Conservation (phyloP, 2,888 invertebrate genomes). For the Neoascia interrupta region DNA sequence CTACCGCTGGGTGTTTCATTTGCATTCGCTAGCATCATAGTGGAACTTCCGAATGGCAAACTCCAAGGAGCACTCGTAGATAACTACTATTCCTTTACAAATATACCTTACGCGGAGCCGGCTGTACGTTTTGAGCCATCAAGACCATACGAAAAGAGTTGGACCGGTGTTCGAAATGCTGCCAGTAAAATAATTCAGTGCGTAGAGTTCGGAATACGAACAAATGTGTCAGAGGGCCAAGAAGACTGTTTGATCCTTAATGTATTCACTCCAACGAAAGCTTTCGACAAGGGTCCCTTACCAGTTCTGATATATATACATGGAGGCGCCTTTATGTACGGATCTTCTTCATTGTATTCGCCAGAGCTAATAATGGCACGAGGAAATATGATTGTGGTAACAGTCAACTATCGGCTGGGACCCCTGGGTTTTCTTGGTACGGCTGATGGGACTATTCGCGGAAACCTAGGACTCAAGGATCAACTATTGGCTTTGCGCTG, state of each 20-base stretch:
- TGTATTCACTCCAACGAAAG: slow-evolving; percentile 81
- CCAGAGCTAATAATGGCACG: slow-evolving; percentile 83
- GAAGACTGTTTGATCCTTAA: slow-evolving; percentile 85
- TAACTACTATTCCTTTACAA: slow-evolving; percentile 82
- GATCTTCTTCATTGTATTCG: slow-evolving; percentile 81
- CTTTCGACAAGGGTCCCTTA: slow-evolving; percentile 74
- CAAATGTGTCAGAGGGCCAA: slow-evolving; percentile 44
- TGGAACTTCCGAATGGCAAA: slow-evolving; percentile 67
- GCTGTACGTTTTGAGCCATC: slow-evolving; percentile 82
- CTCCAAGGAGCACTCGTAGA: slow-evolving; percentile 53
- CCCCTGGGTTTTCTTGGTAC: slow-evolving; percentile 87
- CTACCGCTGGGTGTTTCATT: too few relatives aligned
- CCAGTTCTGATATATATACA: slow-evolving; percentile 85
- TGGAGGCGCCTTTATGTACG: slow-evolving; percentile 86
- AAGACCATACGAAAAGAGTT: slow-evolving; percentile 49
- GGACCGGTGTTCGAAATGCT: slow-evolving; percentile 78
- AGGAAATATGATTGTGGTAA: slow-evolving; percentile 83
- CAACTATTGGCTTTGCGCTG: slow-evolving; percentile 85
- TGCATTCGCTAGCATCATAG: too few relatives aligned
- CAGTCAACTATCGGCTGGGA: slow-evolving; percentile 85
- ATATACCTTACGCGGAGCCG: slow-evolving; percentile 84
- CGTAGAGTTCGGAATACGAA: slow-evolving; percentile 60
- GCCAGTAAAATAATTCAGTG: slow-evolving; percentile 74
- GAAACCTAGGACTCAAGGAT: slow-evolving; percentile 87
- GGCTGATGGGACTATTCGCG: slow-evolving; percentile 84